phyloP scores from a whole-genome alignment of 92 coral and sea anemone species.

The Pocillopora meandrina region DNA sequence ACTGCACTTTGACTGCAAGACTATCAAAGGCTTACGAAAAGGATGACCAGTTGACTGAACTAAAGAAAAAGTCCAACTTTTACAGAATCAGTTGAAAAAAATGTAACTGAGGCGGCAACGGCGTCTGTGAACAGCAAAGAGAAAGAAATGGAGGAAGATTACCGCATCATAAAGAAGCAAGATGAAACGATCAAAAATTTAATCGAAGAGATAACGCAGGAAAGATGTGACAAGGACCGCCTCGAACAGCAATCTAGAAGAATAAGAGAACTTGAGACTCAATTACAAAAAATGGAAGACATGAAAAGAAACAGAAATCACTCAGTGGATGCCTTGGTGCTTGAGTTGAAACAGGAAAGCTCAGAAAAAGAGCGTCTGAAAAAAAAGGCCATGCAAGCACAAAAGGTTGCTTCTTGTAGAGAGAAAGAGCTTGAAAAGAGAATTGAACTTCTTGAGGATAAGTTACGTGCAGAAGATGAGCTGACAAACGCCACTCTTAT shows the following conservation, averaged over 20 bases:
- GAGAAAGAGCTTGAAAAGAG: neutral
- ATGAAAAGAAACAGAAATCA: neutral
- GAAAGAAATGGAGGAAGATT: slow-evolving; percentile 1
- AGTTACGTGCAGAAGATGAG: too few relatives aligned
- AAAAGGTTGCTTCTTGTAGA: neutral
- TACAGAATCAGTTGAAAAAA: neutral
- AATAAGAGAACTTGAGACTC: neutral
- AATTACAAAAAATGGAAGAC: neutral
- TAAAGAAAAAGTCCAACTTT: neutral
- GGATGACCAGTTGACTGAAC: too few relatives aligned
- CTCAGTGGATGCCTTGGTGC: neutral
- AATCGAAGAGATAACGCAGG: neutral
- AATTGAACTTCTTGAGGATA: too few relatives aligned
- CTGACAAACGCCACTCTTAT: too few relatives aligned
- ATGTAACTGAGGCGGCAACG: neutral
- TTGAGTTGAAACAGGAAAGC: neutral
- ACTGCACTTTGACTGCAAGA: neutral
- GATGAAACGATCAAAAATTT: neutral
- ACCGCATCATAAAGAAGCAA: neutral
- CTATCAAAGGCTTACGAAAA: too few relatives aligned
- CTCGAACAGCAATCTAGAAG: neutral
- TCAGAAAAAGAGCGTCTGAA: neutral
- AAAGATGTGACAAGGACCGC: neutral
- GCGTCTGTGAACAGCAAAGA: neutral
- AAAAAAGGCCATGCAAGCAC: neutral